Evolutionary conservation across 2,113 vertebrate species (phyloP).

Genomic region (Onychostruthus taczanowskii): DNA sequence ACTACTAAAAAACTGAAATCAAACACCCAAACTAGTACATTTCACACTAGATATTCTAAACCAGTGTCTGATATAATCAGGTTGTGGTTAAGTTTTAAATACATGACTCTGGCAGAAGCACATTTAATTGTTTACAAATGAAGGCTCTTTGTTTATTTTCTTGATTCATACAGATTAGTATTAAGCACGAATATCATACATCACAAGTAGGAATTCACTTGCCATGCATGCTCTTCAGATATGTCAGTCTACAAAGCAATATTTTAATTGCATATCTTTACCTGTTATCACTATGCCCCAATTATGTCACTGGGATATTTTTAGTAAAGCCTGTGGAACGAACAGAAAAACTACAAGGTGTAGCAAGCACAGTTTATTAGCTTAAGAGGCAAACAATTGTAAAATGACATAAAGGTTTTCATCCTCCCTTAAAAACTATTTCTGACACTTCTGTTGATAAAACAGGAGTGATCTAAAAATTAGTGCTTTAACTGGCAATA

Average conservation of each 20-base stretch:
- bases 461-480: slow-evolving; percentile 34
- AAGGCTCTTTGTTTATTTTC: slow-evolving; percentile 50
- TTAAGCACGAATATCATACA: slow-evolving; percentile 46
- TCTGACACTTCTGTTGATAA: slow-evolving; percentile 45
- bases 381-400: slow-evolving; percentile 47
- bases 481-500: background rate
- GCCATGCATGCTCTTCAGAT: slow-evolving; percentile 48
- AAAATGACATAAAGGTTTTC: slow-evolving; percentile 52
- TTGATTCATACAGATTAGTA: slow-evolving; percentile 52
- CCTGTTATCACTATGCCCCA: slow-evolving; percentile 55
- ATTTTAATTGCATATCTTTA: slow-evolving; percentile 65
- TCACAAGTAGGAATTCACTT: slow-evolving; percentile 33
- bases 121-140: slow-evolving; percentile 48
- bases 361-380: slow-evolving; percentile 55
- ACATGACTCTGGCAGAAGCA: background rate
- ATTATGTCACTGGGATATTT: slow-evolving; percentile 60
- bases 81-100: slow-evolving; percentile 1
- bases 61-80: background rate
- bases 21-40: background rate
- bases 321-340: slow-evolving; percentile 53
- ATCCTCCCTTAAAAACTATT: slow-evolving; percentile 11
- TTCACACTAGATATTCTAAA: background rate
- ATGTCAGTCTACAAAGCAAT: slow-evolving; percentile 55
- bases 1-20: background rate
- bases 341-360: slow-evolving; percentile 40